Conservation (phyloP, 1,140 invertebrate species). For the Procambarus clarkii region DNA sequence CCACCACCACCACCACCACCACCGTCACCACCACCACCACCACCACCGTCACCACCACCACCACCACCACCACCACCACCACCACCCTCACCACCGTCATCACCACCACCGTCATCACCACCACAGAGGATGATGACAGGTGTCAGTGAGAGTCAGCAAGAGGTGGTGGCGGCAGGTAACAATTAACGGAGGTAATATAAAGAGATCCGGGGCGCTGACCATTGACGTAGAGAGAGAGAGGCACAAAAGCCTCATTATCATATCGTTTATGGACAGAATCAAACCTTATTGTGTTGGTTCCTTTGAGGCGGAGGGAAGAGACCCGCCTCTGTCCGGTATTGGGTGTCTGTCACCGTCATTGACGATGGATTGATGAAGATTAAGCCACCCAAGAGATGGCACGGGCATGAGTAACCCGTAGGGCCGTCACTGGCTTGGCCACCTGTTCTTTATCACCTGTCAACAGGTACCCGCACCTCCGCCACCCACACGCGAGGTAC, state of each 20-base stretch:
- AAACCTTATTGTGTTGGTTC: slow-evolving; percentile 47
- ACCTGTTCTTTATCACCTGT: background rate
- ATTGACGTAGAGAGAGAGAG: slow-evolving; percentile 36
- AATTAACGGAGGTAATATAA: slow-evolving; percentile 46
- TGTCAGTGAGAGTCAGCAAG: background rate
- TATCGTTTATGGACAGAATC: slow-evolving; percentile 60
- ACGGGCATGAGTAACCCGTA: no score
- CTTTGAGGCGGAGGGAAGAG: slow-evolving; percentile 16
- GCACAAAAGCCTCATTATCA: slow-evolving; percentile 56
- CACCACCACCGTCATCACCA: background rate
- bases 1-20: no score
- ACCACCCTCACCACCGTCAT: no score
- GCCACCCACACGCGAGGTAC: background rate
- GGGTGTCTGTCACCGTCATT: background rate
- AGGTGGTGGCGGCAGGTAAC: slow-evolving; percentile 25
- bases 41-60: no score
- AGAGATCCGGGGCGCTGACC: slow-evolving; percentile 37
- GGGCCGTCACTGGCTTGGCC: background rate
- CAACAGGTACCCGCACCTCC: background rate
- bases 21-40: no score
- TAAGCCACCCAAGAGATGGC: no score
- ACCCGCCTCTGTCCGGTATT: slow-evolving; percentile 7
- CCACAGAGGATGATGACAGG: background rate
- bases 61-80: no score
- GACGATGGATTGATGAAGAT: no score